These are phyloP conservation scores for Volucella zonaria DNA, from an alignment of 2,888 invertebrate species.

Conservation along the genomic window DNA sequence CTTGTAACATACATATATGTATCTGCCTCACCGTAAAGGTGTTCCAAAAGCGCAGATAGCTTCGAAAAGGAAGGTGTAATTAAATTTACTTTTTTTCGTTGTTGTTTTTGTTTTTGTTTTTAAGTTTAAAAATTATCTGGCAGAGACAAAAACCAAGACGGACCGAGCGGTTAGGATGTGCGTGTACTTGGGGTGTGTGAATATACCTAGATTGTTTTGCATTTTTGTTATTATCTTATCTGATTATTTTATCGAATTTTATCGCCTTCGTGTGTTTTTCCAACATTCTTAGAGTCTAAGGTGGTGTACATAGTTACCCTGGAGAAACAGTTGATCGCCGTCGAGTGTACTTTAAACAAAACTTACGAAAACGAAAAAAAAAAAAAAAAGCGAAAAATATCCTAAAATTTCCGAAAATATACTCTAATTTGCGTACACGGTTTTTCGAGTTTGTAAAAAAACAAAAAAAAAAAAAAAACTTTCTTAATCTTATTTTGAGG, in stretches of 20 bases:
- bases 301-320: conserved; percentile 32
- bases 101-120: conserved; percentile 21
- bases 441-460: not conserved
- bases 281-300: conserved; percentile 65
- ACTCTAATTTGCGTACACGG: not conserved
- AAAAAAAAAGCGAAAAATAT: conserved; percentile 10
- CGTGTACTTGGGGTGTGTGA: conserved; percentile 13
- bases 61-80: conserved; percentile 34
- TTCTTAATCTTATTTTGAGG: not conserved
- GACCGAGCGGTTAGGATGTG: not conserved
- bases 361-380: conserved; percentile 26
- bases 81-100: conserved; percentile 52
- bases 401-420: not conserved
- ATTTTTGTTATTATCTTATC: conserved; percentile 71
- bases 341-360: conserved; percentile 55
- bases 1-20: conserved; percentile 3
- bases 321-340: conserved; percentile 47
- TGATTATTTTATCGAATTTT: conserved; percentile 71
- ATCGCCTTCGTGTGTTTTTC: conserved; percentile 63
- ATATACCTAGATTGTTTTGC: conserved; percentile 60
- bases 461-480: not conserved
- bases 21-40: conserved; percentile 43
- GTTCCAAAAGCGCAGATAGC: conserved; percentile 35
- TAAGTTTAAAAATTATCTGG: conserved; percentile 55
- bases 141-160: conserved; percentile 47